Percentiles rank a stretch among this genome's conserved stretches.
Conservation (phyloP, 1,140 invertebrate species). For the Cotesia chilonis region DNA sequence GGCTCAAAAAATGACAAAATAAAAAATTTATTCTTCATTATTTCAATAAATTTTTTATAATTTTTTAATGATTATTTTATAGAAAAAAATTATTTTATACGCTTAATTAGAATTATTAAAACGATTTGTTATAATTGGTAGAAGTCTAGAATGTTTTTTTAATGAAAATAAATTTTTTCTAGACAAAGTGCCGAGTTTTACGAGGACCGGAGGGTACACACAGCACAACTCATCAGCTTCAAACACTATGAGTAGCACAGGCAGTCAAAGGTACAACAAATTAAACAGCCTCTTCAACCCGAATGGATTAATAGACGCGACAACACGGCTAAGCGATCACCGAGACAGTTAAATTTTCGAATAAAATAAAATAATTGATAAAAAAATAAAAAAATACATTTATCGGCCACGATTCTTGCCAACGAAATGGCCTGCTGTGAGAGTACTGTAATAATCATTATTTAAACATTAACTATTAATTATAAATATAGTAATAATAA, state of each 20-base stretch:
- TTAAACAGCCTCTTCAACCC: slow-evolving; percentile 60
- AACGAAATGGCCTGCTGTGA: slow-evolving; percentile 18
- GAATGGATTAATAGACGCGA: slow-evolving; percentile 50
- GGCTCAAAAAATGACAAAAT: no score
- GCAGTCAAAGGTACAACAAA: slow-evolving; percentile 63
- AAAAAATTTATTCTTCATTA: no score
- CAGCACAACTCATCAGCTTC: slow-evolving; percentile 62
- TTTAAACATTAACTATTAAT: background rate
- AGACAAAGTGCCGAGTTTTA: slow-evolving; percentile 63
- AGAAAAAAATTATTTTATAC: no score
- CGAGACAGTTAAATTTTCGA: slow-evolving; percentile 57
- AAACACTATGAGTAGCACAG: slow-evolving; percentile 62
- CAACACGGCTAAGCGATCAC: slow-evolving; percentile 56
- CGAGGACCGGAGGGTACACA: slow-evolving; percentile 53
- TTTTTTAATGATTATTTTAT: no score
- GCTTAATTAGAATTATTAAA: no score
- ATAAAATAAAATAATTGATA: background rate
- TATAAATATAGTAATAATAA: background rate
- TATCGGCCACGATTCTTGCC: slow-evolving; percentile 10
- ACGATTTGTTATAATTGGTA: no score
- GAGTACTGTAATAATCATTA: background rate
- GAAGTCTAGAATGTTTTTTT: no score
- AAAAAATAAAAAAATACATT: slow-evolving; percentile 3
- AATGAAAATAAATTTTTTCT: background rate
- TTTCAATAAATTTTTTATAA: no score